Evolutionary conservation across 1,140 invertebrate species (phyloP).

Genomic region (Leguminivora glycinivorella): DNA sequence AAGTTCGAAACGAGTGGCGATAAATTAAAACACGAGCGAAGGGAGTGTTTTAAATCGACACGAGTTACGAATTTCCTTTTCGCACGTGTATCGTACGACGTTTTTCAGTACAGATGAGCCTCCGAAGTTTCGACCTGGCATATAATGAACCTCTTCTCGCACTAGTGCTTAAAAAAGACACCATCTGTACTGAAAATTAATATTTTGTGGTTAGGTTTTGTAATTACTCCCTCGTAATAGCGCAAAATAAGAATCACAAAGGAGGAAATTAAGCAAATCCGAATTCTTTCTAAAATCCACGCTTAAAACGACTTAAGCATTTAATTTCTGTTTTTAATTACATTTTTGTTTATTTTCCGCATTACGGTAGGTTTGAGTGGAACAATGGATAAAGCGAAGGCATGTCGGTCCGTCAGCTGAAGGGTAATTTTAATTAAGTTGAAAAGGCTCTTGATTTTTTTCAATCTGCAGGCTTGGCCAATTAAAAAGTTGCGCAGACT

Average conservation of each 20-base stretch:
- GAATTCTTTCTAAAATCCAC: background rate
- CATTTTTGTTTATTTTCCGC: constrained; percentile 28
- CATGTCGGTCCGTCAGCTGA: constrained; percentile 47
- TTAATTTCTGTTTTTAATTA: constrained; percentile 28
- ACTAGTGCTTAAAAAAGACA: no score
- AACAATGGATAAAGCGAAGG: constrained; percentile 40
- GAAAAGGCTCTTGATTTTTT: constrained; percentile 56
- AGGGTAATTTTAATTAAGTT: constrained; percentile 67
- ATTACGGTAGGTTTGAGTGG: constrained; percentile 27
- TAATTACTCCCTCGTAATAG: background rate
- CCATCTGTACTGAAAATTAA: no score
- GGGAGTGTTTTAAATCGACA: no score
- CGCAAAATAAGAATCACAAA: background rate
- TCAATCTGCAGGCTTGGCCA: constrained; percentile 59
- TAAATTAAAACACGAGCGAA: no score
- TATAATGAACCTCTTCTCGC: no score
- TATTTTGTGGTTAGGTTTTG: background rate
- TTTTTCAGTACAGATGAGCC: no score
- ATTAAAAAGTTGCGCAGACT: constrained; percentile 66
- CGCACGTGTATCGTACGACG: no score
- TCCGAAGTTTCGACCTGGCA: no score
- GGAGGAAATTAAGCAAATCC: background rate
- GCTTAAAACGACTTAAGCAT: constrained; percentile 17
- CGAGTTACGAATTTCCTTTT: no score
- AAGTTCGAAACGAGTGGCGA: no score